These are phyloP conservation scores for Lucinisca nassula DNA, from an alignment of 2,888 invertebrate genomes.

Conservation along the genomic window DNA sequence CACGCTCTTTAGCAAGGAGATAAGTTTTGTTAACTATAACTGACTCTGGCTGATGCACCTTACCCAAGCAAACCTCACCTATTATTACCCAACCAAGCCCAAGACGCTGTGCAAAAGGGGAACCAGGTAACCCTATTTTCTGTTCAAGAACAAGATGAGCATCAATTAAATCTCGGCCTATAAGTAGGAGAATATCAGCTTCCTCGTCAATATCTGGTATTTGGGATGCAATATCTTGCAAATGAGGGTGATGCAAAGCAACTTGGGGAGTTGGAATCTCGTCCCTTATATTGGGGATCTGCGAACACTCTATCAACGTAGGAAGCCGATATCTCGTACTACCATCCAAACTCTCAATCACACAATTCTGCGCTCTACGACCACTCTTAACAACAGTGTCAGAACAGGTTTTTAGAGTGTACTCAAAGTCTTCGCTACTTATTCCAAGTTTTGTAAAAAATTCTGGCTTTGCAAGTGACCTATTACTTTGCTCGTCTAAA, in stretches of 20 bases:
- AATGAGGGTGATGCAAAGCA: conserved; percentile 43
- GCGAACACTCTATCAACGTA: conserved; percentile 57
- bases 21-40: conserved; percentile 24
- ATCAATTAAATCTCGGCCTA: conserved; percentile 53
- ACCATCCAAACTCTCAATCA: conserved; percentile 50
- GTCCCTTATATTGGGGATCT: conserved; percentile 52
- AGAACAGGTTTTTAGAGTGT: conserved; percentile 20
- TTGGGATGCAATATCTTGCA: conserved; percentile 31
- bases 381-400: conserved; percentile 14
- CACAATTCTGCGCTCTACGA: conserved; percentile 28
- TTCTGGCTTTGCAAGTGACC: conserved; percentile 31
- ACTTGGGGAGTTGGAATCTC: conserved; percentile 64
- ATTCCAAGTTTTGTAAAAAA: conserved; percentile 15
- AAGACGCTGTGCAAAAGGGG: conserved; percentile 54
- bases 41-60: background rate
- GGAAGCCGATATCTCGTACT: conserved; percentile 41
- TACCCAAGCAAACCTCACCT: conserved; percentile 44
- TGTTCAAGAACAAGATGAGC: conserved; percentile 58
- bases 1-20: conserved; percentile 3
- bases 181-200: conserved; percentile 33
- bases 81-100: conserved; percentile 52
- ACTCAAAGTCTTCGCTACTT: conserved; percentile 12
- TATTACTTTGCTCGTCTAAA: conserved; percentile 53
- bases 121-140: conserved; percentile 14
- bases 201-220: conserved; percentile 50